phyloP scores from a whole-genome alignment of 2,113 vertebrate genomes.

The Cynopterus brachyotis region DNA sequence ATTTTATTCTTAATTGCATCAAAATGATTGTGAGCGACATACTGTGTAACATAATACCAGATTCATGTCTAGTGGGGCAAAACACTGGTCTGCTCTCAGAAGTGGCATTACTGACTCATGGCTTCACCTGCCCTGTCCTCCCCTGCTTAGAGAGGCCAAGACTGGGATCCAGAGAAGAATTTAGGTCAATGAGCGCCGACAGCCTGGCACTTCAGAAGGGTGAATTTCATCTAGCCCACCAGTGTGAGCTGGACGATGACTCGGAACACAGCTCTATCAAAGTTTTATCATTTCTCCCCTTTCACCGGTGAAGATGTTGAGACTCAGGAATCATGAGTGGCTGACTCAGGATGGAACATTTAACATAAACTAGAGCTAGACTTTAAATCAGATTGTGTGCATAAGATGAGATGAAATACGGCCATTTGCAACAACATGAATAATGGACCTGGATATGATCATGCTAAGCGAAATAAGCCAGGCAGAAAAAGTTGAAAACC shows the following conservation, averaged over 20 bases:
- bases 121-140: too few relatives aligned
- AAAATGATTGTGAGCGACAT: not conserved
- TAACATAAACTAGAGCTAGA: not conserved
- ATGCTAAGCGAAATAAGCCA: too few relatives aligned
- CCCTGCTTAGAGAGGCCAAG: not conserved
- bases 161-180: not conserved
- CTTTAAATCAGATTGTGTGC: not conserved
- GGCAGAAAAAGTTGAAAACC: too few relatives aligned
- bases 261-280: not conserved
- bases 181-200: not conserved
- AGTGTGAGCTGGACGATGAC: too few relatives aligned
- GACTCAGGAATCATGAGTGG: not conserved
- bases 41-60: not conserved
- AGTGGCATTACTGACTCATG: not conserved
- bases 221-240: too few relatives aligned
- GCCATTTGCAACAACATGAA: too few relatives aligned
- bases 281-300: not conserved
- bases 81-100: not conserved
- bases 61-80: not conserved
- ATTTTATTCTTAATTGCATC: not conserved
- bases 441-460: too few relatives aligned
- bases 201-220: not conserved
- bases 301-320: not conserved
- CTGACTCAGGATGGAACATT: not conserved
- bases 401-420: too few relatives aligned